Base-by-base conservation (phyloP, 1,140 invertebrate species). In the Drosophila lacertosa region DNA sequence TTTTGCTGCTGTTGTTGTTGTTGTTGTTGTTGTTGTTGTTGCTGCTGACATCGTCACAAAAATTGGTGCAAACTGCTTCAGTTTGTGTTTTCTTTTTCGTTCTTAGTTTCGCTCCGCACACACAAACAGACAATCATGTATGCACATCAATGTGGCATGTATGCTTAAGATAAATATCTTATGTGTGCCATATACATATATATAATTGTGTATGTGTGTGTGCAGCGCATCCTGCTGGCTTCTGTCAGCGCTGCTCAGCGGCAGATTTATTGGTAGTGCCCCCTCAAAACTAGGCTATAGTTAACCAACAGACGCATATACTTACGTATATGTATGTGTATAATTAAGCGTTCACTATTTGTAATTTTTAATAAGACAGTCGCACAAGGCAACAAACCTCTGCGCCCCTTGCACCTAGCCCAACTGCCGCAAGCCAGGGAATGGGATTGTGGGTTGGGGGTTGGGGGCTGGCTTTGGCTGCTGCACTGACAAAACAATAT, bases 41-140 rank as follows among this genome's bases (percentile, higher is more conserved):
- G 72, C 29, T 81, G 78, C 70, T 84, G 81, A 86, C 77, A 88
- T 81, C 81, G 82, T 81, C 77, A 88, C 77, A 70, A 77, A 82
- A 86, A 86, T 88, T 88, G 82, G 82, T 88, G 82, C 82, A 86
- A 88, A 86, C 67, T 64, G 73, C 81, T 86, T 86, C 77, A 86
- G 70, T 62, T 68, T 60, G 32, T 54, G 10, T 59, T 24, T 26
- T 32, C 42, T 37, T 45, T 71, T 35, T 62, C 20, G 15, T 26
- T 33, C 37, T 45, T 16, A 7, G 3, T 45, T 35, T 6, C n/a
- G 5, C 39, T 44, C 16, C 24, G 11, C 44, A 39, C 54, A 33
- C 54, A 65, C 50, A 55, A 22, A 39, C 32, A 60, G 29, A 40
- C 45, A 64, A 6, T 32, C 35, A 32, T 18, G 33, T 15, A 13